phyloP scores from a whole-genome alignment of 2,888 invertebrate species.

The Agelastica alni region DNA sequence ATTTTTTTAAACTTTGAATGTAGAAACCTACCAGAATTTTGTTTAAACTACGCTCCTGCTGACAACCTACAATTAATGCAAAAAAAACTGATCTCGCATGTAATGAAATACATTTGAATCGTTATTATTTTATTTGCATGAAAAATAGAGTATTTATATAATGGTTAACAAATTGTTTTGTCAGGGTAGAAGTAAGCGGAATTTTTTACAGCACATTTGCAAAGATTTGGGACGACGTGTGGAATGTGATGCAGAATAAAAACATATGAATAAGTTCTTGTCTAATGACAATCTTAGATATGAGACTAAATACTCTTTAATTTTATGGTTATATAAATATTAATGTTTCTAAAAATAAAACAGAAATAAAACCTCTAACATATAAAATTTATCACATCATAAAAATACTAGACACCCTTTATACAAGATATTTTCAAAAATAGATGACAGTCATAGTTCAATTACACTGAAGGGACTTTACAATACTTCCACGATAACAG shows the following conservation, averaged over 20 bases:
- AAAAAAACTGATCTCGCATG: too few species aligned
- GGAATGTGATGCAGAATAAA: slow-evolving; percentile 41
- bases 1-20: neutral
- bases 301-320: slow-evolving; percentile 30
- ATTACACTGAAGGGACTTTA: slow-evolving; percentile 32
- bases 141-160: too few species aligned
- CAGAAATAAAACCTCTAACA: slow-evolving; percentile 36
- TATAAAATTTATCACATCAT: slow-evolving; percentile 43
- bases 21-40: neutral
- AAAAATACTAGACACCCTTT: slow-evolving; percentile 44
- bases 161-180: too few species aligned
- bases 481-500: slow-evolving; percentile 21
- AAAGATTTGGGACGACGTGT: slow-evolving; percentile 38
- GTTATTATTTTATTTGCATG: too few species aligned
- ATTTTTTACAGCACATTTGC: slow-evolving; percentile 25
- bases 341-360: slow-evolving; percentile 26
- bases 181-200: neutral
- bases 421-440: slow-evolving; percentile 31
- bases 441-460: slow-evolving; percentile 14
- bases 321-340: slow-evolving; percentile 29
- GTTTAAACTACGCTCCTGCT: neutral
- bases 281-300: slow-evolving; percentile 35
- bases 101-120: too few species aligned
- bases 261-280: too few species aligned
- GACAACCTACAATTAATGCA: too few species aligned